Base-by-base conservation (phyloP, 2,113 vertebrate genomes). In the Lutjanus erythropterus region DNA sequence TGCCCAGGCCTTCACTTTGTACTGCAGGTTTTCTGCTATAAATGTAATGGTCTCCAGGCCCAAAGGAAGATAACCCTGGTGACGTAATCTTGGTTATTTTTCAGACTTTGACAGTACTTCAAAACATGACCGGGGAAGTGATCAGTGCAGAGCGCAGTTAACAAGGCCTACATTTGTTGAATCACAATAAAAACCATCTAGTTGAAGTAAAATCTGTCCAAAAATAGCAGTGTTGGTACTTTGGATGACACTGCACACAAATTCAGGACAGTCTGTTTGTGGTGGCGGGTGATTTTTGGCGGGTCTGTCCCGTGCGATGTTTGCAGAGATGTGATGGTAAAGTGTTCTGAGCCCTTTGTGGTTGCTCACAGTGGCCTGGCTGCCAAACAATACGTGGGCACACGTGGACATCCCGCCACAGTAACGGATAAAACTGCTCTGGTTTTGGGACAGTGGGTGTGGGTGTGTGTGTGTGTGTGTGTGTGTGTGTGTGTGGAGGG, bases 341-440 rank as follows among this genome's bases (percentile, higher is more conserved):
- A 96, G 94, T 95, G 97, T 97, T 98, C 94, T 99, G 98, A 98
- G 96, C 94, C 93, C 95, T 96, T 99, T 99, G 97, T 99, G 96
- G 96, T 98, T 98, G 97, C 94, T 98, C 97, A 99, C 94, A 94
- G 94, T 92, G 89, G 94, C 95, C 96, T 97, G 91, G 95, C 87
- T 89, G 76, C 69, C 67, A 95, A 96, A 99, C 98, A 99, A 99
- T 97, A 95, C 94, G 91, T 88, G 92, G 93, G 94, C 94, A 96
- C 96, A 96, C 89, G 94, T 95, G 94, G 95, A 96, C 96, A 94
- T 94, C 96, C 96, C 96, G 94, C 96, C 95, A 95, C 91, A 95
- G 96, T 96, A 98, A 98, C 96, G 97, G 97, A 96, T 97, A 96
- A 97, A 97, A 97, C 96, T 96, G 96, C 82, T 92, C 71, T 85